Percentiles rank a stretch among this genome's conserved stretches.
These are phyloP conservation scores for Eulithis prunata DNA, from an alignment of 2,888 invertebrate species.

Conservation along the genomic window DNA sequence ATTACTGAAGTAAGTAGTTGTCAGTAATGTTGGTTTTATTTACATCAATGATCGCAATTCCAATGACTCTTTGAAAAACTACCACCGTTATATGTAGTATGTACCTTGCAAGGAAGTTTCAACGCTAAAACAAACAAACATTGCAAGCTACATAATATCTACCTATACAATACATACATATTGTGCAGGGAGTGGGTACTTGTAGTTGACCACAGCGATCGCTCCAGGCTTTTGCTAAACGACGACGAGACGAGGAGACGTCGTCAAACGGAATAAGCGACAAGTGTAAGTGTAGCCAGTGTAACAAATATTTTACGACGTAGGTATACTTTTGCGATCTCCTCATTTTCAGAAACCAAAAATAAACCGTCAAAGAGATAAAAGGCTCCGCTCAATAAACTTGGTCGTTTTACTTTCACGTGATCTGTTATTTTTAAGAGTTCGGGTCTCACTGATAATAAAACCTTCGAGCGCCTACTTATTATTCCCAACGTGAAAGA, in stretches of 20 bases:
- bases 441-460: not conserved
- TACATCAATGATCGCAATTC: constrained; percentile 4
- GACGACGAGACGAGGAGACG: too few species aligned
- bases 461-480: constrained; percentile 1
- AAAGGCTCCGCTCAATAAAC: constrained; percentile 11
- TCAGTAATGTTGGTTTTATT: constrained; percentile 22
- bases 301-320: not conserved
- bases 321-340: not conserved
- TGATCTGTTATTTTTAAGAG: constrained; percentile 12
- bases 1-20: constrained; percentile 31
- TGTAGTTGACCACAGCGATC: too few species aligned
- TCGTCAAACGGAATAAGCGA: too few species aligned
- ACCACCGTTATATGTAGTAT: too few species aligned
- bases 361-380: not conserved
- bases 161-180: too few species aligned
- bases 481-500: not conserved
- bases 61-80: not conserved
- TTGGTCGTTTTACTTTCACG: constrained; percentile 5
- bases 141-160: too few species aligned
- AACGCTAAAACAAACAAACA: too few species aligned
- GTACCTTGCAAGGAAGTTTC: too few species aligned
- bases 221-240: too few species aligned
- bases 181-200: too few species aligned
- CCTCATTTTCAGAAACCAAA: not conserved
- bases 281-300: too few species aligned